Evolutionary conservation across 2,113 vertebrate species (phyloP).

Genomic region (Trematomus loennbergii): DNA sequence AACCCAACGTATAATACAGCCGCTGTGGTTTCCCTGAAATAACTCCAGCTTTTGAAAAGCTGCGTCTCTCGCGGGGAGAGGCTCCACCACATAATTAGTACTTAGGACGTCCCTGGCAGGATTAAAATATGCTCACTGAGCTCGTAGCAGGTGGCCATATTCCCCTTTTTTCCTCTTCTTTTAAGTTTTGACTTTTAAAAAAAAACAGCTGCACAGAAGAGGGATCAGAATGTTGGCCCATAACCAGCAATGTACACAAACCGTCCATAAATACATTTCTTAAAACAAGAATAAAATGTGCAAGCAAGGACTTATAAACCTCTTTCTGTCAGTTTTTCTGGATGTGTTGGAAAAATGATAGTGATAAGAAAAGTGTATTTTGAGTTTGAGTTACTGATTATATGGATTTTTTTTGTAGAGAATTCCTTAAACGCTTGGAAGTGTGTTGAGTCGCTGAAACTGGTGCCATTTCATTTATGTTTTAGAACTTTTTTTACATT

Average conservation of each 20-base stretch:
- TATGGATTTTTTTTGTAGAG: too few species aligned
- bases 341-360: not conserved
- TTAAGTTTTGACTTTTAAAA: not conserved
- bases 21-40: slow-evolving; percentile 82
- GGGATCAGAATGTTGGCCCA: not conserved
- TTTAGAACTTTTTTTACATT: too few species aligned
- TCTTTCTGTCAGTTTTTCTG: not conserved
- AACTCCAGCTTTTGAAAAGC: slow-evolving; percentile 66
- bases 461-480: too few species aligned
- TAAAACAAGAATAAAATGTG: too few species aligned
- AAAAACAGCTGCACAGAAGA: not conserved
- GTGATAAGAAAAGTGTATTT: not conserved
- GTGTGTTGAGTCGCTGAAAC: too few species aligned
- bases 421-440: too few species aligned
- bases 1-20: slow-evolving; percentile 81
- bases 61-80: slow-evolving; percentile 58
- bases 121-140: slow-evolving; percentile 49
- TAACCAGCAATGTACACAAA: not conserved
- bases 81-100: slow-evolving; percentile 82
- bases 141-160: slow-evolving; percentile 64
- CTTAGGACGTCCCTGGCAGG: slow-evolving; percentile 55
- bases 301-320: not conserved
- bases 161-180: not conserved
- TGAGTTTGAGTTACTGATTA: too few species aligned
- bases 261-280: too few species aligned